These are phyloP conservation scores for Dolichopus griseipennis DNA, from an alignment of 2,888 invertebrate genomes.

Conservation along the genomic window DNA sequence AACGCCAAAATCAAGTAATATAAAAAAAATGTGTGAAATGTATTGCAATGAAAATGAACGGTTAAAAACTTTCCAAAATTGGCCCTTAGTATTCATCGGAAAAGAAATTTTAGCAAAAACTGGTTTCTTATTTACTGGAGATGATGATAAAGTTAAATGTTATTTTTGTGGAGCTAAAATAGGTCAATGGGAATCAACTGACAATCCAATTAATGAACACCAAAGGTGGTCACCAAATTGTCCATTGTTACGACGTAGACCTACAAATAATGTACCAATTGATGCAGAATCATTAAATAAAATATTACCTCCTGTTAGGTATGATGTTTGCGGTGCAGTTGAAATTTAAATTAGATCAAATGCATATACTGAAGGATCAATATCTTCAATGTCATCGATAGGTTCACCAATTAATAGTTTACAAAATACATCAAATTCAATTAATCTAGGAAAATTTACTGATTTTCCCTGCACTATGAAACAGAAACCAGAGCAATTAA, in stretches of 20 bases:
- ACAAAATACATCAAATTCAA: constrained; percentile 15
- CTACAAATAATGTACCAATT: constrained; percentile 56
- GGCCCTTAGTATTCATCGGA: constrained; percentile 52
- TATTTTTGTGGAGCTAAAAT: constrained; percentile 73
- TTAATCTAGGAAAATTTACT: constrained; percentile 48
- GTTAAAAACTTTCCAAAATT: constrained; percentile 55
- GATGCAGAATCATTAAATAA: constrained; percentile 34
- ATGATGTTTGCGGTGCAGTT: constrained; percentile 45
- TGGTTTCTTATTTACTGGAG: constrained; percentile 73
- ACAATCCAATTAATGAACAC: constrained; percentile 74
- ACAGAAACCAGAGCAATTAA: constrained; percentile 69
- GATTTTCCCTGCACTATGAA: constrained; percentile 75
- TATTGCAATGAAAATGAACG: constrained; percentile 55
- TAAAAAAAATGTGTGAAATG: constrained; percentile 37
- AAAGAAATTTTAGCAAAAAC: constrained; percentile 58
- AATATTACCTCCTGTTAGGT: constrained; percentile 41
- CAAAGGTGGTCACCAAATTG: constrained; percentile 72
- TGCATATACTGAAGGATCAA: constrained; percentile 33
- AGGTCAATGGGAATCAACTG: constrained; percentile 72
- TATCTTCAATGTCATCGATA: constrained; percentile 18
- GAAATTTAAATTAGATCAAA: constrained; percentile 36
- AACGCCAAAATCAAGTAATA: constrained; percentile 7
- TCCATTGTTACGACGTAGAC: constrained; percentile 58
- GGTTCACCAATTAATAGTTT: constrained; percentile 15
- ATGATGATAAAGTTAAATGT: constrained; percentile 70